Conservation (phyloP, 2,888 invertebrate species). For the Agrotis puta region DNA sequence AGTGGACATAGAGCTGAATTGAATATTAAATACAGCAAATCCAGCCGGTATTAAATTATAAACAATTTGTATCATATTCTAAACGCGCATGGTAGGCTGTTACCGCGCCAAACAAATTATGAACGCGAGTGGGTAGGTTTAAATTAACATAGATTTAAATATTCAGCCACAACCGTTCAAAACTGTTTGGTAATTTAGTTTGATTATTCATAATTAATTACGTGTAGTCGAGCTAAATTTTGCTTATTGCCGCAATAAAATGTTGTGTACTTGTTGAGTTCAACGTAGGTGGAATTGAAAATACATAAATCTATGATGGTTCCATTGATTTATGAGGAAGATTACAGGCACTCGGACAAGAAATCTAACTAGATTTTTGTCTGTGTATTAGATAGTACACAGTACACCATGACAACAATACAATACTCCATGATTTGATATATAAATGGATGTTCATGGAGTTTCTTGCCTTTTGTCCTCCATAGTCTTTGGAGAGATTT, state of each 20-base stretch:
- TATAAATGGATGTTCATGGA: too few relatives aligned
- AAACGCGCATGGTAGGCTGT: constrained; percentile 5
- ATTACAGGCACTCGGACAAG: background rate
- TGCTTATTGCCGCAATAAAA: background rate
- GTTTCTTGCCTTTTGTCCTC: too few relatives aligned
- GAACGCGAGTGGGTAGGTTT: constrained; percentile 29
- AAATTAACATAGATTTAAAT: constrained; percentile 57
- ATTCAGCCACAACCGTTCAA: constrained; percentile 39
- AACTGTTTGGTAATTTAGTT: constrained; percentile 32
- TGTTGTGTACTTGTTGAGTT: background rate
- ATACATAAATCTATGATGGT: background rate
- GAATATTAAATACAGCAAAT: constrained; percentile 7
- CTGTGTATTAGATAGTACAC: too few relatives aligned
- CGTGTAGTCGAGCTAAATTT: constrained; percentile 3
- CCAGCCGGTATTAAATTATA: constrained; percentile 16
- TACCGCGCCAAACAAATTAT: constrained; percentile 37
- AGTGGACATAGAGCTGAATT: constrained; percentile 2
- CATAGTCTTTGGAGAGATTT: too few relatives aligned
- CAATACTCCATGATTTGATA: too few relatives aligned
- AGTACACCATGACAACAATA: too few relatives aligned
- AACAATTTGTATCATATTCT: constrained; percentile 16
- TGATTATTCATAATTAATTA: constrained; percentile 19
- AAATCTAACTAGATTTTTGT: too few relatives aligned
- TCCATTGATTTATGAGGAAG: background rate
- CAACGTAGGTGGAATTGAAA: background rate